Percentiles rank a stretch among this genome's conserved stretches.
Conservation (phyloP, 2,113 vertebrate species). For the Spermophilus dauricus region DNA sequence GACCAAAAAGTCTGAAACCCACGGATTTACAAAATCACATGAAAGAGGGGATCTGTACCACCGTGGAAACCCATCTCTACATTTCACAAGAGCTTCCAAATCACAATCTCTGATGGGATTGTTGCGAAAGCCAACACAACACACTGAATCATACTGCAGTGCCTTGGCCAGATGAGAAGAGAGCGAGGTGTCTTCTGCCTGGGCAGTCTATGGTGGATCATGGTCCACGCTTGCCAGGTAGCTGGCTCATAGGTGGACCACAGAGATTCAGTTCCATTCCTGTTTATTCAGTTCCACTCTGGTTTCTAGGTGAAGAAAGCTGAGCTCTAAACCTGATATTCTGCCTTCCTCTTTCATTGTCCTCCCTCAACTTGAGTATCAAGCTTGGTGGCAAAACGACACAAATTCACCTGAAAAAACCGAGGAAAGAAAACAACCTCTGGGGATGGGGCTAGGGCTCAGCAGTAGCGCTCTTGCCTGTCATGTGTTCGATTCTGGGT, state of each 20-base stretch:
- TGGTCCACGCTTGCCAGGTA: background rate
- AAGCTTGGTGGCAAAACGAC: slow-evolving; percentile 56
- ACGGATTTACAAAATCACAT: background rate
- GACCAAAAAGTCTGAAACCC: background rate
- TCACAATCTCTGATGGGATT: background rate
- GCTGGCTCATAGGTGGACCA: background rate
- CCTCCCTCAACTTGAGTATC: slow-evolving; percentile 44
- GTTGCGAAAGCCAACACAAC: background rate
- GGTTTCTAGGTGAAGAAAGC: background rate
- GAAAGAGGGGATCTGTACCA: background rate
- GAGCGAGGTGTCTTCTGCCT: background rate
- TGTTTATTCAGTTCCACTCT: background rate
- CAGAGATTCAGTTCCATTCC: background rate
- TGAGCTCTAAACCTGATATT: background rate
- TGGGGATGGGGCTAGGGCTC: no score
- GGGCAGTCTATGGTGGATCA: background rate
- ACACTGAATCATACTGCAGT: background rate
- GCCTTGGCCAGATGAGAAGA: background rate
- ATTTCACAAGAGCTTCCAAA: slow-evolving; percentile 46
- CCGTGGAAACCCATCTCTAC: background rate
- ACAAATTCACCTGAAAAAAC: slow-evolving; percentile 46
- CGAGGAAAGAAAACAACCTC: background rate
- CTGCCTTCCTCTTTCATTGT: slow-evolving; percentile 11
- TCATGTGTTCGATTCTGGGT: no score
- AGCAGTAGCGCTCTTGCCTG: no score